Conservation (phyloP, 2,797 vertebrate species). For the Trachurus trachurus region DNA sequence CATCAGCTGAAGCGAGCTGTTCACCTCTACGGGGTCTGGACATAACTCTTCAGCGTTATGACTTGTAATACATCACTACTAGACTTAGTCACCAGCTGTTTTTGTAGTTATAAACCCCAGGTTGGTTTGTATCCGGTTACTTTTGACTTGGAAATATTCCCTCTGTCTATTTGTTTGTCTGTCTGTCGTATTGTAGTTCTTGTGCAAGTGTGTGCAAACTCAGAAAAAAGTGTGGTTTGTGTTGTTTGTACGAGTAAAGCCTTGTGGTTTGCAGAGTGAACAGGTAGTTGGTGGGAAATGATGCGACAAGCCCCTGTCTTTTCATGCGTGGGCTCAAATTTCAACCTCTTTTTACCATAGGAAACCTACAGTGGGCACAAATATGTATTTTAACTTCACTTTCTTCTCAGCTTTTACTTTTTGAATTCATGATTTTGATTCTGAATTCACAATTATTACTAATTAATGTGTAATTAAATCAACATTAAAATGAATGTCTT, state of each 20-base stretch:
- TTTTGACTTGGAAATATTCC: background rate
- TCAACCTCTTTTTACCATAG: background rate
- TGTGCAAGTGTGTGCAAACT: background rate
- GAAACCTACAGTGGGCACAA: too few relatives aligned
- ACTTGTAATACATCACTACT: background rate
- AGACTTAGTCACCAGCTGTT: background rate
- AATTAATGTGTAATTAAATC: too few relatives aligned
- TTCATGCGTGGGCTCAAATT: background rate
- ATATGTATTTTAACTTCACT: too few relatives aligned
- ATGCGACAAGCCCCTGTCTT: background rate
- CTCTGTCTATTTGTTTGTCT: background rate
- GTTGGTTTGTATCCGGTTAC: background rate
- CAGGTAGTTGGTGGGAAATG: background rate
- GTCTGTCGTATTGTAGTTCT: too few relatives aligned
- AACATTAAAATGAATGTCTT: too few relatives aligned
- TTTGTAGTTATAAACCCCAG: background rate
- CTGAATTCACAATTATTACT: too few relatives aligned
- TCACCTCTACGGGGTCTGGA: background rate
- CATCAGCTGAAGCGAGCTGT: constrained; percentile 29
- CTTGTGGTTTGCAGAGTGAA: background rate
- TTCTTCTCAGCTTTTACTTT: too few relatives aligned
- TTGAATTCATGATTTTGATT: too few relatives aligned
- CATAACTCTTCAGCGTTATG: background rate
- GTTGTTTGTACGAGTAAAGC: constrained; percentile 8
- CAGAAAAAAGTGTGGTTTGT: constrained; percentile 14